Base-by-base conservation (phyloP, 2,797 vertebrate species). In the Steatocranus sp. region DNA sequence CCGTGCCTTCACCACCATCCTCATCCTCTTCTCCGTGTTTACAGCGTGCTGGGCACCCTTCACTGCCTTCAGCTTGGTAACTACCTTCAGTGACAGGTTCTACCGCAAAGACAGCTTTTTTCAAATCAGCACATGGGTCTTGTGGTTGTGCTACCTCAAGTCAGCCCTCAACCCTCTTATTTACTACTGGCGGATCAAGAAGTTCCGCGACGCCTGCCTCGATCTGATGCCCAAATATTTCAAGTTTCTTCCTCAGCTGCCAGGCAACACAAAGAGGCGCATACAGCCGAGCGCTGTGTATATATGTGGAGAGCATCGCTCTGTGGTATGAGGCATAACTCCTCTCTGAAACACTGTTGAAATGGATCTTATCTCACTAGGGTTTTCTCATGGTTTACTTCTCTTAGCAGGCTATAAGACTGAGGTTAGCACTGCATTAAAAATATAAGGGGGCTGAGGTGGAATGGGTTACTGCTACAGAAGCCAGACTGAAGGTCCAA, bases 181-280 rank as follows among this genome's bases (percentile, higher is more conserved):
- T 87, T 99, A 99, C 96, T 99, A 99, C 97, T 99, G 99, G 98
- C 97, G 98, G 90, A 99, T 99, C 93, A 99, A 98, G 96, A 99
- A 99, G 94, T 99, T 99, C 89, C 98, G 99, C 0, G 98, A 98
- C 1, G 98, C 98, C 91, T 99, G 98, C 95, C 96, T 98, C 53
- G 98, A 99, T 88, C 95, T 99, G 91, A 97, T 98, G 97, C 98
- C 98, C 88, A 98, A 97, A 90, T 98, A 98, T 95, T 97, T 98
- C 89, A 99, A 98, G 95, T 97, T 98, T 94, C 95, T 99, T 93
- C 98, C 98, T 11, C 97, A 96, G 93, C 96, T 99, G 82, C 98
- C 98, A 2, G 97, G 97, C 77, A 97, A 98, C 79, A 98, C 97
- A 0, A 97, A 95, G 93, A 95, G 98, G 73, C 97, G 98, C 68